These are phyloP conservation scores for Hydropsyche betteni DNA, from an alignment of 2,888 invertebrate species.

Conservation along the genomic window DNA sequence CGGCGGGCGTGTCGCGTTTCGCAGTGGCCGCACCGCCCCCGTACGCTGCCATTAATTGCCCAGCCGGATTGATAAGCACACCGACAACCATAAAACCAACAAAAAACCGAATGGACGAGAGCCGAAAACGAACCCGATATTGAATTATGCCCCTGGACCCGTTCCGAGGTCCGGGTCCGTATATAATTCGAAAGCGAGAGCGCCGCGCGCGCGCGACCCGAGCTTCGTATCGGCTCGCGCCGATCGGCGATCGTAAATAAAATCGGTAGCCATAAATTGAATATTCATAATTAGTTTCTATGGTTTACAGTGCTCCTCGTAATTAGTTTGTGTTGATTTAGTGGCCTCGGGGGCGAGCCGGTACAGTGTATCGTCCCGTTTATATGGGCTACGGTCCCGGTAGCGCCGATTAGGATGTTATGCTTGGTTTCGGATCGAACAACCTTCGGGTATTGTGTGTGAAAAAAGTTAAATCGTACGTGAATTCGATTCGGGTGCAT, in stretches of 20 bases:
- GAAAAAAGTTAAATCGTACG: background rate
- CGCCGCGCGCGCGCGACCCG: constrained; percentile 5
- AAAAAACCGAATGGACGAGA: constrained; percentile 4
- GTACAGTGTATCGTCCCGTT: constrained; percentile 1
- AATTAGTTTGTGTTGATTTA: constrained; percentile 51
- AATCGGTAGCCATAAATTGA: constrained; percentile 48
- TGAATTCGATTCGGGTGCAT: too few relatives aligned
- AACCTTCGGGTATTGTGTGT: background rate
- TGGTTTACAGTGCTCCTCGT: constrained; percentile 47
- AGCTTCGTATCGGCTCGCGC: constrained; percentile 28
- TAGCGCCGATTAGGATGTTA: constrained; percentile 32
- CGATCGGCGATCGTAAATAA: constrained; percentile 49
- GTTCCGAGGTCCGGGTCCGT: constrained; percentile 4
- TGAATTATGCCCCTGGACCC: constrained; percentile 43
- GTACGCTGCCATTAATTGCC: constrained; percentile 45
- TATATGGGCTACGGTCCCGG: background rate
- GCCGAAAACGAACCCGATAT: constrained; percentile 44
- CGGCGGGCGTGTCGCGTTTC: constrained; percentile 10
- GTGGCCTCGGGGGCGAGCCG: constrained; percentile 35
- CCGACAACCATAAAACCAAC: constrained; percentile 40
- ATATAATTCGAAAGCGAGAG: background rate
- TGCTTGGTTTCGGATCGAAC: too few relatives aligned
- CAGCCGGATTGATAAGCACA: constrained; percentile 48
- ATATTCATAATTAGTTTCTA: constrained; percentile 51
- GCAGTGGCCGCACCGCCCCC: constrained; percentile 27